Percentiles rank a stretch among this genome's conserved stretches.
Conservation (phyloP, 2,888 invertebrate genomes). For the Zeuzera pyrina region DNA sequence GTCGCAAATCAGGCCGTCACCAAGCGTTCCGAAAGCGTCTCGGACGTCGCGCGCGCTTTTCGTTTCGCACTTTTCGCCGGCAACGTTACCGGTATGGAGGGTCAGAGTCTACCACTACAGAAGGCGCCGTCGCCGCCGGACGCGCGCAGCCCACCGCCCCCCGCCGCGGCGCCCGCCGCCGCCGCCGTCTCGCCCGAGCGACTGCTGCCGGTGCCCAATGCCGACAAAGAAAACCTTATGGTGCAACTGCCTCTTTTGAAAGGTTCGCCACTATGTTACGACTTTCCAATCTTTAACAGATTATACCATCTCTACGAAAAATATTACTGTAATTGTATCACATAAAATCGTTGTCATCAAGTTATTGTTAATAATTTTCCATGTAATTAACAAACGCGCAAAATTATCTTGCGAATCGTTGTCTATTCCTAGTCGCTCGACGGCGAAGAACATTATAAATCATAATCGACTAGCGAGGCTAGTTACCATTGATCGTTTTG, state of each 20-base stretch:
- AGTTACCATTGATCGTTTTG: slow-evolving; percentile 5
- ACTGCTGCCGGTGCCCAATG: slow-evolving; percentile 36
- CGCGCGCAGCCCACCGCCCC: slow-evolving; percentile 55
- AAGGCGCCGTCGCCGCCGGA: slow-evolving; percentile 59
- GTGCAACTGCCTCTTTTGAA: slow-evolving; percentile 67
- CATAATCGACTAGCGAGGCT: slow-evolving; percentile 1
- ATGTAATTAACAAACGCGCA: too few relatives aligned
- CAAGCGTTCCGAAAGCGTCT: slow-evolving; percentile 61
- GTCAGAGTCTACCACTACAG: slow-evolving; percentile 40
- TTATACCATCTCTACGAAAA: too few relatives aligned
- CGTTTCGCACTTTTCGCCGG: slow-evolving; percentile 58
- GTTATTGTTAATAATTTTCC: too few relatives aligned
- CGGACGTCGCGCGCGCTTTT: slow-evolving; percentile 66
- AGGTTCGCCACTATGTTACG: slow-evolving; percentile 62
- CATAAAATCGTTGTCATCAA: too few relatives aligned
- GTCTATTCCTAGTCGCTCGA: slow-evolving; percentile 29
- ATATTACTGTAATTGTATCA: too few relatives aligned
- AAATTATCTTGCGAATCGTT: slow-evolving; percentile 18
- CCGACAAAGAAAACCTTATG: slow-evolving; percentile 60
- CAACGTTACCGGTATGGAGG: slow-evolving; percentile 48
- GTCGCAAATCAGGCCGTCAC: slow-evolving; percentile 75
- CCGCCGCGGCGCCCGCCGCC: slow-evolving; percentile 23
- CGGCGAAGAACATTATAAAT: slow-evolving; percentile 14
- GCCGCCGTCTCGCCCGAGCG: slow-evolving; percentile 43
- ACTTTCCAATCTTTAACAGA: too few relatives aligned